phyloP scores from a whole-genome alignment of 1,140 invertebrate genomes.

The Kradibia gibbosae region DNA sequence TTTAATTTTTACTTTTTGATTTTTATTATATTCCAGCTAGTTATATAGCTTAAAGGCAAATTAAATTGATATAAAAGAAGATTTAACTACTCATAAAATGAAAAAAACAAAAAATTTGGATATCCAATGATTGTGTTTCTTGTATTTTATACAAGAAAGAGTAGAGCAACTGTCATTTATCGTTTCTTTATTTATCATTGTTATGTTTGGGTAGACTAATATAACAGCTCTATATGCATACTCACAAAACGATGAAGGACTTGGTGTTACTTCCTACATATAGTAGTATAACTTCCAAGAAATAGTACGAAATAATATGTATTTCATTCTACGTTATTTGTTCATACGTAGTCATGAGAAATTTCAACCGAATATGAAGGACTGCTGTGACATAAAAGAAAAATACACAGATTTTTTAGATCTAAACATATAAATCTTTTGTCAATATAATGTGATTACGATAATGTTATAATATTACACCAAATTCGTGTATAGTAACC shows the following conservation, averaged over 20 bases:
- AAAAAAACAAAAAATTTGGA: background rate
- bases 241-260: background rate
- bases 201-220: background rate
- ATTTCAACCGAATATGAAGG: too few relatives aligned
- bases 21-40: background rate
- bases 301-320: background rate
- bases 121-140: background rate
- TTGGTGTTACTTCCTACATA: background rate
- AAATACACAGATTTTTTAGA: too few relatives aligned
- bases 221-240: background rate
- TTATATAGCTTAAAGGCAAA: background rate
- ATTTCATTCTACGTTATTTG: constrained; percentile 23
- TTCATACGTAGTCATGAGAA: constrained; percentile 16
- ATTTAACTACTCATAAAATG: background rate
- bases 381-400: too few relatives aligned
- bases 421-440: too few relatives aligned
- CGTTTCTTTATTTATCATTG: background rate
- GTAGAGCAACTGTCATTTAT: constrained; percentile 25
- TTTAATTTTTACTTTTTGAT: background rate
- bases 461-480: too few relatives aligned
- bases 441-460: too few relatives aligned
- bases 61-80: background rate
- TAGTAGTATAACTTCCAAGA: constrained; percentile 5
- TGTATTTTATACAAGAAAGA: background rate
- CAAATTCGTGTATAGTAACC: too few relatives aligned